Percentiles rank a stretch among this genome's conserved stretches.
Conservation (phyloP, 2,113 vertebrate species). For the Pygoscelis adeliae region DNA sequence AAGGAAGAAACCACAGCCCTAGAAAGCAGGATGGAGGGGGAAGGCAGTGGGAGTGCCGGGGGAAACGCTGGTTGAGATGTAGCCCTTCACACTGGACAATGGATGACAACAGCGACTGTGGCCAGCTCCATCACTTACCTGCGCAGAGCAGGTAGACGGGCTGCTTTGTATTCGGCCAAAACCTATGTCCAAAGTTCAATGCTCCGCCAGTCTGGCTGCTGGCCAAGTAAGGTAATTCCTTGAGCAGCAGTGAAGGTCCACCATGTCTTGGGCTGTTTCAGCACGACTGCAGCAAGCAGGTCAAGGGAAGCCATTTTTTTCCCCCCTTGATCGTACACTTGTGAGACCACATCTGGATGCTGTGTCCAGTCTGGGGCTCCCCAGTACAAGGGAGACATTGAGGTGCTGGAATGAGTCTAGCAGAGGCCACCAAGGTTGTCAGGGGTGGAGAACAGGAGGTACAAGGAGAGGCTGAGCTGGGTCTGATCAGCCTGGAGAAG, state of each 20-base stretch:
- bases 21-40: not conserved
- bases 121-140: not conserved
- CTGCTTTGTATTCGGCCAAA: not conserved
- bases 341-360: not conserved
- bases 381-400: not conserved
- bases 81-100: not conserved
- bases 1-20: not conserved
- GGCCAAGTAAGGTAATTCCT: not conserved
- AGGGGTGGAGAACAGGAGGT: not conserved
- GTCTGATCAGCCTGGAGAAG: not conserved
- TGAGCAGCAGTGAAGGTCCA: not conserved
- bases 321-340: not conserved
- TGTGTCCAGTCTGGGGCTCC: not conserved
- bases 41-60: not conserved
- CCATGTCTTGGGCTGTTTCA: not conserved
- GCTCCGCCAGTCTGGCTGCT: not conserved
- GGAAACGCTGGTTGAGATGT: not conserved
- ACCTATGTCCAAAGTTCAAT: not conserved
- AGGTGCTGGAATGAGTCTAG: not conserved
- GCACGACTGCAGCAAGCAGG: not conserved
- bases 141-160: not conserved
- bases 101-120: not conserved
- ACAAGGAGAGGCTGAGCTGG: not conserved
- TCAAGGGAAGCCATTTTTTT: not conserved
- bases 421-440: not conserved